Conservation (phyloP, 2,888 invertebrate genomes). For the Apamea sordens region DNA sequence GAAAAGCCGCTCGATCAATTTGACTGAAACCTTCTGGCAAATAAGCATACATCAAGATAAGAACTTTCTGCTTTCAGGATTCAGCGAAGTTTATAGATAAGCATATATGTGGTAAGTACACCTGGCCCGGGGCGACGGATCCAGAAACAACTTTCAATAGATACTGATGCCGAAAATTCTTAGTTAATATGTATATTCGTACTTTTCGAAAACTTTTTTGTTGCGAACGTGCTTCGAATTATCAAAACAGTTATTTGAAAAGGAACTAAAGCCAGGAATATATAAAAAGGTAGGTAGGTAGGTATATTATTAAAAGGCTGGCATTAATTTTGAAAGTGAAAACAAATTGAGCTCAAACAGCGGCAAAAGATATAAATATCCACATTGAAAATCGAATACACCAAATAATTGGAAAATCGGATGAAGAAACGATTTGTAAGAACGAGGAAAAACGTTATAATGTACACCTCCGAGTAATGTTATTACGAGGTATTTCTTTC, state of each 20-base stretch:
- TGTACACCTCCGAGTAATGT: constrained; percentile 10
- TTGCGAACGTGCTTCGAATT: constrained; percentile 56
- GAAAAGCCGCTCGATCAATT: constrained; percentile 22
- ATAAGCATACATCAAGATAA: constrained; percentile 19
- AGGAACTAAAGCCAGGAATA: constrained; percentile 27
- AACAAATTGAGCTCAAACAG: constrained; percentile 39
- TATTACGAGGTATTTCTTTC: constrained; percentile 13
- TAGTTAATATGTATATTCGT: constrained; percentile 61
- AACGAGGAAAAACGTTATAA: constrained; percentile 26
- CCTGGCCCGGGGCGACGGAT: constrained; percentile 1
- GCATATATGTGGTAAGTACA: not conserved
- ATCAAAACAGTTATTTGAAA: constrained; percentile 42
- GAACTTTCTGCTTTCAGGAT: constrained; percentile 17
- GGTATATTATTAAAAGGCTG: constrained; percentile 26
- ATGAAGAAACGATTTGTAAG: constrained; percentile 38
- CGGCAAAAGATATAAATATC: constrained; percentile 39
- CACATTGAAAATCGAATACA: constrained; percentile 49
- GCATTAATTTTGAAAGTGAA: constrained; percentile 12
- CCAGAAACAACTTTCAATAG: constrained; percentile 23
- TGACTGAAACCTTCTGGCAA: constrained; percentile 23
- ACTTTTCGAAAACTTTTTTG: constrained; percentile 71
- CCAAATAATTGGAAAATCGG: constrained; percentile 46
- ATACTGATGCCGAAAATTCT: constrained; percentile 29
- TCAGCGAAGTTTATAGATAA: constrained; percentile 18
- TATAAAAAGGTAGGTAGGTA: too few species aligned